Evolutionary conservation across 2,888 invertebrate species (phyloP), one percentile per base, ranked within the genome.

Genomic region (Philereme transversata): DNA sequence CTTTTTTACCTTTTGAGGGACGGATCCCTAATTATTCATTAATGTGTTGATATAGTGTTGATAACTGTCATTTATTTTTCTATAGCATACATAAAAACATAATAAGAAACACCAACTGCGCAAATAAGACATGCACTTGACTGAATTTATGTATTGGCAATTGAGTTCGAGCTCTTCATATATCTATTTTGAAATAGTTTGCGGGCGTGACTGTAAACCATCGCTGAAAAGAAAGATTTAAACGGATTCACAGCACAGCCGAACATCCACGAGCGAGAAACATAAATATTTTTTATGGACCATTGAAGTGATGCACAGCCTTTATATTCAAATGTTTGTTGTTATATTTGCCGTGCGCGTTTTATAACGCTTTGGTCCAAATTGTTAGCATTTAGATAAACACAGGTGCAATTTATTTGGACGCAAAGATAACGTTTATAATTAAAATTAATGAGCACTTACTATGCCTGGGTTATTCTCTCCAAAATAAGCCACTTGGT

Each of bases 401-500:
- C 59, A 62, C 72, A 78, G 74, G 76, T 78, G 71, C 64, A 71
- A 74, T 56, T 68, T 60, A 72, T 70, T 61, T 41, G 41, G 59
- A 45, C 55, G 49, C 36, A 49, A 62, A 59, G 56, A 49, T 62
- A 51, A 35, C 40, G 57, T 8, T 45, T n/a, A 49, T 55, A 67
- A 62, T 62, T 67, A 58, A 65, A 65, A 68, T 59, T 50, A 64
- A 46, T 50, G 61, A 61, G 62, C 76, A 85, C 90, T 88, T 95
- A 92, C 91, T 94, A 79, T 95, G 85, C 68, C 77, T 64, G 88
- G 86, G 71, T 83, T 87, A 72, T 84, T 85, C 76, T 90, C 90
- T 58, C 96, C 94, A 83, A 96, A 96, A 90, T 97, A 97, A 75
- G 96, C 96, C 74, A 97, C 96, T 92, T 96, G 96, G 86, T 96